These are phyloP conservation scores for Pseudorectes ferrugineus DNA, from an alignment of 2,113 vertebrate genomes.

Conservation along the genomic window DNA sequence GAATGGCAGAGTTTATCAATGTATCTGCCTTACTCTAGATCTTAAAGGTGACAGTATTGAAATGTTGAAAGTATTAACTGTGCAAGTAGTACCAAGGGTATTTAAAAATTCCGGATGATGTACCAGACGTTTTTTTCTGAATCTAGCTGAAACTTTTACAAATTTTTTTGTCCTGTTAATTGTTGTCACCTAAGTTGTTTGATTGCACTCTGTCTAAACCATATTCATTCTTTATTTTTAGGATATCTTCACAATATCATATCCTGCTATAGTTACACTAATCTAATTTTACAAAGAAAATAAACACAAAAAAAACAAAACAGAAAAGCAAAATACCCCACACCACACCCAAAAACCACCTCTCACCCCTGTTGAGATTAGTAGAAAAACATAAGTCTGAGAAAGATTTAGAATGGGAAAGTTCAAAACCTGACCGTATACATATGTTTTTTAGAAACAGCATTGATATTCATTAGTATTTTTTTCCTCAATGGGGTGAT, in stretches of 20 bases:
- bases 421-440: background rate
- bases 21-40: background rate
- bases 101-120: background rate
- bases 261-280: background rate
- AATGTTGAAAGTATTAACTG: background rate
- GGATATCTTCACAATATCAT: background rate
- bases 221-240: background rate
- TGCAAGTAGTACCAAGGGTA: background rate
- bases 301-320: accelerated
- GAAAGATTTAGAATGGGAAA: background rate
- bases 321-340: background rate
- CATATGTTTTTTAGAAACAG: background rate
- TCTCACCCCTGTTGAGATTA: background rate
- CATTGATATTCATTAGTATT: background rate
- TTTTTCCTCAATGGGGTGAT: background rate
- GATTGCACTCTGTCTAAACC: background rate
- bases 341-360: accelerated
- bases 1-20: background rate
- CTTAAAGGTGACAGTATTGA: background rate
- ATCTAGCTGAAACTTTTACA: background rate
- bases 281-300: background rate
- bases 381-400: background rate
- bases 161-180: background rate
- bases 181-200: background rate
- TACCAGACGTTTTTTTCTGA: background rate